Conservation (phyloP, 2,113 vertebrate genomes). For the Larimichthys polyactis region DNA sequence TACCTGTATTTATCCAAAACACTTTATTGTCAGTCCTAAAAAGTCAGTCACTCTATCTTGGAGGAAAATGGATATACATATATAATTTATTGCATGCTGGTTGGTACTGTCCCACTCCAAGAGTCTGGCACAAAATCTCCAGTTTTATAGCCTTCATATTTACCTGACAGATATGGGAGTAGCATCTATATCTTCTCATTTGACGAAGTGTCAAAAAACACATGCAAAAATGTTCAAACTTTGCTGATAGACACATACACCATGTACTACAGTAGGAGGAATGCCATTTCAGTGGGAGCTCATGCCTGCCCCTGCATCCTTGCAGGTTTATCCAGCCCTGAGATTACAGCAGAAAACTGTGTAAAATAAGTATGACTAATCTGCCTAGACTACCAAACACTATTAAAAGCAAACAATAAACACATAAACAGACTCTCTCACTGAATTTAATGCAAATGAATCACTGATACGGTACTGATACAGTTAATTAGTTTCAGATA, state of each 20-base stretch:
- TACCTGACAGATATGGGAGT: background rate
- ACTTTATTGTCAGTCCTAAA: too few relatives aligned
- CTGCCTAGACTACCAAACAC: background rate
- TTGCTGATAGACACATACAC: background rate
- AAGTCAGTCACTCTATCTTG: too few relatives aligned
- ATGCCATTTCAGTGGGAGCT: background rate
- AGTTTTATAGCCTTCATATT: background rate
- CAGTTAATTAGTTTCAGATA: background rate
- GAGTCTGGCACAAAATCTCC: background rate
- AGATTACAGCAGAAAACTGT: background rate
- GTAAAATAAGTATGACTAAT: background rate
- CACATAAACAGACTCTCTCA: too few relatives aligned
- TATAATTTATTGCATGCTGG: too few relatives aligned
- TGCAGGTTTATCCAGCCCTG: background rate
- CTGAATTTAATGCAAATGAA: background rate
- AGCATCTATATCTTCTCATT: background rate
- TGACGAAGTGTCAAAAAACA: background rate
- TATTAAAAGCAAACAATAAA: too few relatives aligned
- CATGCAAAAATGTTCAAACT: background rate
- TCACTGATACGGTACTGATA: background rate
- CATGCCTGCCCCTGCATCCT: background rate
- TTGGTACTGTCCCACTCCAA: background rate
- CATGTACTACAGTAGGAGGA: background rate
- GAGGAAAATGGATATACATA: too few relatives aligned
- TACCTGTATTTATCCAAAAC: too few relatives aligned